Conservation (phyloP, 2,113 vertebrate species). For the Tachysurus fulvidraco region DNA sequence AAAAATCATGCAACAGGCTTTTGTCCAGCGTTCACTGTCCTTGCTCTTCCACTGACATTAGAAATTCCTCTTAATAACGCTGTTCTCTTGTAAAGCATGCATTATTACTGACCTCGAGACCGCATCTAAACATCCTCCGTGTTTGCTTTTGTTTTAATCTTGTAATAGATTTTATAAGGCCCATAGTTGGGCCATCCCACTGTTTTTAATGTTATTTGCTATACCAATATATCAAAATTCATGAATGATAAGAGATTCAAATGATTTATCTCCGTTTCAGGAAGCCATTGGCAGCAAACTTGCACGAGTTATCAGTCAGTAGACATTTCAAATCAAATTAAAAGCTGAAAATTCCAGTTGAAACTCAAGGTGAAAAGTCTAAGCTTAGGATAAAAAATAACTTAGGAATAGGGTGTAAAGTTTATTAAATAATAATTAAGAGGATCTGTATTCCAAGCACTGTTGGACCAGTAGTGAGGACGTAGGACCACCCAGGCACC, state of each 20-base stretch:
- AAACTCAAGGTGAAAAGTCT: background rate
- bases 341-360: background rate
- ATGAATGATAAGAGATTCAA: background rate
- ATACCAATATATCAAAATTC: background rate
- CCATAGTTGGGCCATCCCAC: background rate
- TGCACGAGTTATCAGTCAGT: background rate
- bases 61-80: background rate
- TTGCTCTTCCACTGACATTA: background rate
- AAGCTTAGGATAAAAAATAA: background rate
- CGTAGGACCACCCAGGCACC: background rate
- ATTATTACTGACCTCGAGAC: background rate
- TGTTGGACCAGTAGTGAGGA: background rate
- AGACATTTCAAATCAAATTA: background rate
- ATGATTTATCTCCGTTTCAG: background rate
- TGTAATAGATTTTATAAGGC: background rate
- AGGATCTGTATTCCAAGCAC: background rate
- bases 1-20: background rate
- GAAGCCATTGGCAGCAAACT: background rate
- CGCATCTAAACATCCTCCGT: background rate
- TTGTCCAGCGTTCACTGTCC: background rate
- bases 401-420: background rate
- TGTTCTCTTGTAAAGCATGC: conserved; percentile 2
- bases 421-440: background rate
- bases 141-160: background rate
- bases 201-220: background rate